phyloP scores from a whole-genome alignment of 2,113 vertebrate genomes.

The Hepsetus odoe region DNA sequence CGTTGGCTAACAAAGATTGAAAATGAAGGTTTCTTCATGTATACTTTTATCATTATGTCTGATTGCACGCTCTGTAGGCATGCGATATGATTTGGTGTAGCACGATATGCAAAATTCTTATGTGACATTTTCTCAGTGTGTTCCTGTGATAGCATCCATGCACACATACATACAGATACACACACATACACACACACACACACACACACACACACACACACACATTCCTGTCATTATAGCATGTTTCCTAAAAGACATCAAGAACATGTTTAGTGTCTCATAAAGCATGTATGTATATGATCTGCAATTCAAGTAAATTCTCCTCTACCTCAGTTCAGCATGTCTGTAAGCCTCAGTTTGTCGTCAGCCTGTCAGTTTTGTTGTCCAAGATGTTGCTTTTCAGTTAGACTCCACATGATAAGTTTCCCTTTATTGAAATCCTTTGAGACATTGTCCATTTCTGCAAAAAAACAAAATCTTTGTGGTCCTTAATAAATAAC shows the following conservation, averaged over 20 bases:
- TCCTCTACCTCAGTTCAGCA: slow-evolving; percentile 12
- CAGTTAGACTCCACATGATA: neutral
- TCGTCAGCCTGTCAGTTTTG: neutral
- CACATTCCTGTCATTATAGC: slow-evolving; percentile 20
- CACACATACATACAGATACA: slow-evolving; percentile 25
- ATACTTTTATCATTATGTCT: slow-evolving; percentile 25
- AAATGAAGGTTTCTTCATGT: neutral
- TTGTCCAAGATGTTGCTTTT: neutral
- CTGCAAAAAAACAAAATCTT: neutral
- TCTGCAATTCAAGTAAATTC: slow-evolving; percentile 46
- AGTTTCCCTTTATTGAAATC: neutral
- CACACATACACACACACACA: slow-evolving; percentile 27
- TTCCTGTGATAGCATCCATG: slow-evolving; percentile 45
- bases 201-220: neutral
- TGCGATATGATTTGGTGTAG: slow-evolving; percentile 67
- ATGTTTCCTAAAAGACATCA: slow-evolving; percentile 39
- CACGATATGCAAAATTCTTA: slow-evolving; percentile 62
- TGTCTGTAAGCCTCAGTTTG: slow-evolving; percentile 21
- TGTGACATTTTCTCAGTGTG: slow-evolving; percentile 39
- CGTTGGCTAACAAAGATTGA: slow-evolving; percentile 26
- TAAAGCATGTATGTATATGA: slow-evolving; percentile 29
- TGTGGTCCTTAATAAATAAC: neutral
- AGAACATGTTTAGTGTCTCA: slow-evolving; percentile 28
- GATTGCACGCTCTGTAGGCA: slow-evolving; percentile 63
- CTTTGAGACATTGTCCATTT: slow-evolving; percentile 1